Evolutionary conservation across 2,888 invertebrate species (phyloP), one percentile per base, ranked within the genome.

Genomic region (Carcina quercana): DNA sequence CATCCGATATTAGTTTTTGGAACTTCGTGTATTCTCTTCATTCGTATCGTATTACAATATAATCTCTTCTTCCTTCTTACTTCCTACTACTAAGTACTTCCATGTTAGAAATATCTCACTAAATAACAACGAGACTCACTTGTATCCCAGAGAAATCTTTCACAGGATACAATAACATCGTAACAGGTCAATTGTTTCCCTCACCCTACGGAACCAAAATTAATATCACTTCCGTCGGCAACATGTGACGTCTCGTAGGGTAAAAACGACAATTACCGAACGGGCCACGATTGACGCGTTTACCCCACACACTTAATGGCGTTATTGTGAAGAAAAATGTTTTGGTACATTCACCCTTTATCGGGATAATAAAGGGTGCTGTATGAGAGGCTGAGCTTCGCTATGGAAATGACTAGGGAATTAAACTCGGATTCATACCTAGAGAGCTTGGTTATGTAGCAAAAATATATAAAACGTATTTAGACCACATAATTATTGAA

Each of bases 171-270:
- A 60, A 71, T 65, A 67, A 58, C 43, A 52, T 44, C 45, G 44
- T 50, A 53, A 50, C 43, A 51, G 63, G 61, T 63, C 62, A 59
- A 66, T 62, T 65, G 62, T 66, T 65, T 60, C 55, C 53, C 53
- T 55, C 34, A 64, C 71, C 67, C 52, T 55, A 67, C 62, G 69
- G 67, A 68, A 58, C 59, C 51, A 42, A 65, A 68, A 74, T 75
- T 78, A 76, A 75, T 78, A 75, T 64, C 57, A 61, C 64, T 69
- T 73, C 74, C 73, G 70, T 68, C 59, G 47, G 41, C 40, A 59
- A 52, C 71, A 71, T 68, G 67, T 72, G 74, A 30, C 30, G 20
- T 13, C n/a, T 13, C 36, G 30, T 30, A 14, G 31, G 20, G 30
- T 28, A 34, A 46, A 42, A 42, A 38, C 50, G 47, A 45, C 56